phyloP scores from a whole-genome alignment of 2,888 invertebrate genomes.

The Stegana nigrithorax region DNA sequence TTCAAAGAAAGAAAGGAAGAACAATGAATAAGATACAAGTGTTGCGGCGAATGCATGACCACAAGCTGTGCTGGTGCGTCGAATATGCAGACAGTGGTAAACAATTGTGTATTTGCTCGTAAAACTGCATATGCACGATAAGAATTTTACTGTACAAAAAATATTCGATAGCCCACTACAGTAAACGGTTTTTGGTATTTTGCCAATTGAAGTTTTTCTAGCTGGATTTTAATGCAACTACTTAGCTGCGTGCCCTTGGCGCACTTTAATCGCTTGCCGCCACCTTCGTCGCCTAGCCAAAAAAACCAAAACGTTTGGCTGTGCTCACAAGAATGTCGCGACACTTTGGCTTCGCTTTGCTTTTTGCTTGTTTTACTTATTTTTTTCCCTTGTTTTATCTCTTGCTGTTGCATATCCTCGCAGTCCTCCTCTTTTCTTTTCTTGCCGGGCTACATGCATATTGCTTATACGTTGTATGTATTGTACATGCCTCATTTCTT shows the following conservation, averaged over 20 bases:
- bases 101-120: no score
- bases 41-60: no score
- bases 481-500: slow-evolving; percentile 51
- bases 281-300: background rate
- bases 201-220: no score
- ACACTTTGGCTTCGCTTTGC: slow-evolving; percentile 46
- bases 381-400: background rate
- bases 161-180: no score
- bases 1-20: no score
- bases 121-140: no score
- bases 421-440: background rate
- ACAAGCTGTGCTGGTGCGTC: no score
- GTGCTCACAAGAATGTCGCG: slow-evolving; percentile 34
- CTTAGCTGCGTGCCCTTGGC: slow-evolving; percentile 54
- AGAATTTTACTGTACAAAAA: no score
- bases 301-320: background rate
- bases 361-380: background rate
- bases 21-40: no score
- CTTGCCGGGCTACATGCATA: background rate
- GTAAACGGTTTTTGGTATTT: no score
- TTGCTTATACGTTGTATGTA: background rate
- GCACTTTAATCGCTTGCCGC: slow-evolving; percentile 39
- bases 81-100: no score
- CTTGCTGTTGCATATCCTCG: background rate
- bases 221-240: slow-evolving; percentile 56